phyloP scores from a whole-genome alignment of 2,888 invertebrate genomes.

The Ophion costatus region DNA sequence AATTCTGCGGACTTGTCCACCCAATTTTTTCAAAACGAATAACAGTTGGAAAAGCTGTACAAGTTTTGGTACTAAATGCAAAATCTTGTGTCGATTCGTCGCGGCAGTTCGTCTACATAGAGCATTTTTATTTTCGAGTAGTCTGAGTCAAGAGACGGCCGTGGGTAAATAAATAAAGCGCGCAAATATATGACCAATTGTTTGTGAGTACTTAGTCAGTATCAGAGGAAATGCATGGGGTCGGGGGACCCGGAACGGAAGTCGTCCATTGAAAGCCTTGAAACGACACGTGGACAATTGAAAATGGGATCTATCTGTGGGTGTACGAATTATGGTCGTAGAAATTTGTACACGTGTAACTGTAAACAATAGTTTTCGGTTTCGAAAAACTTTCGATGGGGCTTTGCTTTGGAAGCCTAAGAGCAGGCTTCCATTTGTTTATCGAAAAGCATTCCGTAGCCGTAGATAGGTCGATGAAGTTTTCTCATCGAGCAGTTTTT shows the following conservation, averaged over 20 bases:
- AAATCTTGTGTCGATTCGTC: no score
- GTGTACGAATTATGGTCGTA: neutral
- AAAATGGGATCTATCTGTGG: neutral
- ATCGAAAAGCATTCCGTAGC: neutral
- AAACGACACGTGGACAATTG: neutral
- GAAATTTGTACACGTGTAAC: neutral
- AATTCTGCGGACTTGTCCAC: no score
- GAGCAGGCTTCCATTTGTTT: neutral
- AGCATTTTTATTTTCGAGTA: no score
- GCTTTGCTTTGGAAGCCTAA: neutral
- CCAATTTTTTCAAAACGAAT: no score
- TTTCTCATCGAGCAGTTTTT: neutral
- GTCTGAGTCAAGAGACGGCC: no score
- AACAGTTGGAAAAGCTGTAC: no score
- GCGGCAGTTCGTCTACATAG: no score
- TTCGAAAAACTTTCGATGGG: no score
- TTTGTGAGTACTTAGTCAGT: neutral
- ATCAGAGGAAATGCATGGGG: neutral
- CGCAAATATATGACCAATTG: neutral
- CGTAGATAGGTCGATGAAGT: neutral
- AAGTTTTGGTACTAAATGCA: no score
- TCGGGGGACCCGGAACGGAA: neutral
- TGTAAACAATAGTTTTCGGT: neutral
- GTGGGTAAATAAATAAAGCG: neutral
- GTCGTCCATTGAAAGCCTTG: neutral